Base-by-base conservation (phyloP, 1,140 invertebrate species). In the Bombus confusus region DNA sequence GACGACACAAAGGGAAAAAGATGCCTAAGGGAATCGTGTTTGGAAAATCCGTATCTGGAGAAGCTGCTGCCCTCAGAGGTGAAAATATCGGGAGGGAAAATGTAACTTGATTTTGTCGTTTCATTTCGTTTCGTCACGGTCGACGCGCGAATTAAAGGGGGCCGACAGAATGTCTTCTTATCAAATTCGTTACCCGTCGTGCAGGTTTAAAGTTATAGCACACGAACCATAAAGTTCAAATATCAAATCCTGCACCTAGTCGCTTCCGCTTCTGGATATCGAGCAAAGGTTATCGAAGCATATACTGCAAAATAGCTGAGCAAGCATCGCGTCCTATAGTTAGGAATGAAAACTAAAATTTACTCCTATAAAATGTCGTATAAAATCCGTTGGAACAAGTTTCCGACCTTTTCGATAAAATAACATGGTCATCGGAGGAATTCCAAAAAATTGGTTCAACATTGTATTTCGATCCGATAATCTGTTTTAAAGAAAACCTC, bases 221-320 rank as follows among this genome's bases (percentile, higher is more conserved):
- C 22, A 59, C 22, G 34, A 81, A 34, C 15, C 31, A 64, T 75
- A 82, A 82, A 82, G n/a, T 71, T 59, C 47, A 68, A 72, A 57
- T 72, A 72, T 72, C 68, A 41, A 74, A 82, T 64, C n/a, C 69
- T 15, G 52, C 9, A 74, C 31, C 41, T 28, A 39, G 34, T 62
- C n/a, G 41, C 37, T 28, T 39, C 52, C 69, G 41, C 25, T 41
- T 73, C 31, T 18, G 12, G 52, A 37, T 37, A 79, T 66, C 28
- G 75, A 64, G n/a, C 25, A 41, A 31, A 52, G 18, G 47, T 13
- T 64, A 77, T 59, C 66, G 37, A 31, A 81, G 18, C 37, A 41
- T 64, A 64, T 47, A 74, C 59, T 43, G 28, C 39, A 62, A 82
- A 75, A 74, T 62, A 31, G 80, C 80, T 74, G 71, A 74, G n/a